Evolutionary conservation across 1,140 invertebrate genomes (phyloP).

Genomic region (Drosophila santomea): DNA sequence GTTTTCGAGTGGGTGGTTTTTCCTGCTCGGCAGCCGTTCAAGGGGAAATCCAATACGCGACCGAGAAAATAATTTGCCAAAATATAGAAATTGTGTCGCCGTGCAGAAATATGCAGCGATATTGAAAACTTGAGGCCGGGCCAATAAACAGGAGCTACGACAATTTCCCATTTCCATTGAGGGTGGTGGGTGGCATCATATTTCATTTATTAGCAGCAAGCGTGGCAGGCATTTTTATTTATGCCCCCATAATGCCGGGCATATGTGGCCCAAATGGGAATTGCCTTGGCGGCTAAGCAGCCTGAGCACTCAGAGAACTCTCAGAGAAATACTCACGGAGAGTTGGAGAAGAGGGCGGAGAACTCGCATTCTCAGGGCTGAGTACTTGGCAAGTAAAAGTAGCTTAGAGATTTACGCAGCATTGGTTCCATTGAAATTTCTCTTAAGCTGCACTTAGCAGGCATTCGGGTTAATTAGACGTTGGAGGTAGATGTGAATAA

Average conservation of each 20-base stretch:
- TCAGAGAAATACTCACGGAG: background rate
- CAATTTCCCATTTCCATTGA: conserved; percentile 39
- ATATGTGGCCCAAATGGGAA: conserved; percentile 84
- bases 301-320: conserved; percentile 25
- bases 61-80: conserved; percentile 81
- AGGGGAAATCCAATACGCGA: conserved; percentile 70
- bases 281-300: conserved; percentile 51
- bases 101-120: conserved; percentile 47
- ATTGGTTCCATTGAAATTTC: conserved; percentile 61
- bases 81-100: conserved; percentile 80
- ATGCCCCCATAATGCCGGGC: conserved; percentile 76
- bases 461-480: conserved; percentile 41
- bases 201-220: conserved; percentile 83
- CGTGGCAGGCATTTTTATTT: conserved; percentile 74
- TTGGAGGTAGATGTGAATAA: background rate
- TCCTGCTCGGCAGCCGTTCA: background rate
- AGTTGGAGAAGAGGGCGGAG: background rate
- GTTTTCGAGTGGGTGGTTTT: conserved; percentile 24
- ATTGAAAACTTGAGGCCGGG: conserved; percentile 58
- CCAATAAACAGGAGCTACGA: conserved; percentile 77
- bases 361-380: conserved; percentile 17
- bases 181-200: conserved; percentile 63
- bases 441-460: conserved; percentile 40
- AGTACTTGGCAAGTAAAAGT: conserved; percentile 71
- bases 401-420: conserved; percentile 78